These are phyloP conservation scores for Myiagra hebetior DNA, from an alignment of 2,113 vertebrate species.

Conservation along the genomic window DNA sequence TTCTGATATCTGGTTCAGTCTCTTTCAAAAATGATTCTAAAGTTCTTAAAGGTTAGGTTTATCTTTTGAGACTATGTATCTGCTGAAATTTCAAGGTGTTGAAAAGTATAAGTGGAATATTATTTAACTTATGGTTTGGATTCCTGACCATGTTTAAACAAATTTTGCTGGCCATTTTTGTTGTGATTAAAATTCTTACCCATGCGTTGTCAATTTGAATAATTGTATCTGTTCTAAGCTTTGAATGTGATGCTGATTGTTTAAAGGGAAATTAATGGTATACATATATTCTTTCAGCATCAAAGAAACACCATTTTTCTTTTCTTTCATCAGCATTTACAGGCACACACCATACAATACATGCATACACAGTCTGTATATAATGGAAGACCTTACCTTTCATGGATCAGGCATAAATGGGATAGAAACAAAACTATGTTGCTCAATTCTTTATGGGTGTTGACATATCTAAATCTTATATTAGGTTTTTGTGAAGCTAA, in stretches of 20 bases:
- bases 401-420: background rate
- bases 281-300: background rate
- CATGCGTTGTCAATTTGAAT: background rate
- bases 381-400: background rate
- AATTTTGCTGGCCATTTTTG: background rate
- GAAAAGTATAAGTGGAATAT: background rate
- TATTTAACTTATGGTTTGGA: background rate
- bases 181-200: background rate
- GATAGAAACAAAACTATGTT: background rate
- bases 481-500: background rate
- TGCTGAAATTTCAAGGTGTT: background rate
- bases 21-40: background rate
- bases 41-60: background rate
- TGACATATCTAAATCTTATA: background rate
- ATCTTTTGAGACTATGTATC: background rate
- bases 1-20: background rate
- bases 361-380: accelerated
- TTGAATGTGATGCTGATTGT: background rate
- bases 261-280: background rate
- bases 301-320: background rate
- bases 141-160: background rate
- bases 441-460: background rate
- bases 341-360: background rate
- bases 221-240: background rate
- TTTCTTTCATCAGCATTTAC: background rate